A percentile compares a stretch with the other conserved stretches of the same genome.
Conservation (phyloP, 2,113 vertebrate species). For the Hippocampus mohnikei region DNA sequence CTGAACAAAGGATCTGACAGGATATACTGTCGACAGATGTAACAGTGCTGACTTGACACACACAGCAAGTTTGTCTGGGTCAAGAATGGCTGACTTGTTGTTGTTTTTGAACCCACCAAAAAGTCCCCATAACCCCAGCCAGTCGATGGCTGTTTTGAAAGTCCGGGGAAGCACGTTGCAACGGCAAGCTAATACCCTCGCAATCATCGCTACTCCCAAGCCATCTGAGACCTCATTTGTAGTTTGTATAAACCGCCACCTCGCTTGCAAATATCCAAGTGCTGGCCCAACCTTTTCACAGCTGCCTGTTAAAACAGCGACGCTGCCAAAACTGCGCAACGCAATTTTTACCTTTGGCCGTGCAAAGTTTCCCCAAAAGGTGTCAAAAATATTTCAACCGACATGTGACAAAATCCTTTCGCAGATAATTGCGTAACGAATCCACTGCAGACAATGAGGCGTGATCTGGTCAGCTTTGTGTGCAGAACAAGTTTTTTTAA, state of each 20-base stretch:
- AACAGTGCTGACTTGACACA: neutral
- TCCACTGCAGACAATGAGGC: neutral
- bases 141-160: constrained; percentile 5
- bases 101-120: constrained; percentile 39
- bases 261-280: constrained; percentile 40
- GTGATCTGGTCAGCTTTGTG: neutral
- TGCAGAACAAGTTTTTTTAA: neutral
- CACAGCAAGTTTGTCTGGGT: constrained; percentile 1
- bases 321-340: constrained; percentile 20
- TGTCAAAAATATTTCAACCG: constrained; percentile 2
- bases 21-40: no score
- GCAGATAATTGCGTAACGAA: neutral
- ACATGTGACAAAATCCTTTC: neutral
- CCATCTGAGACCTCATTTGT: neutral
- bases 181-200: constrained; percentile 7
- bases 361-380: constrained; percentile 9
- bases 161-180: constrained; percentile 13
- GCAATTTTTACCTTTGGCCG: neutral
- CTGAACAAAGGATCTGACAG: no score
- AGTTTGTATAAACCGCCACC: neutral
- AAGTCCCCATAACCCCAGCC: constrained; percentile 13
- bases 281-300: constrained; percentile 46
- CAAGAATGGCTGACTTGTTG: constrained; percentile 30
- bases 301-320: constrained; percentile 56
- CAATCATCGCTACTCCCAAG: constrained; percentile 34